Conservation (phyloP, 1,140 invertebrate species). For the Andricus grossulariae region DNA sequence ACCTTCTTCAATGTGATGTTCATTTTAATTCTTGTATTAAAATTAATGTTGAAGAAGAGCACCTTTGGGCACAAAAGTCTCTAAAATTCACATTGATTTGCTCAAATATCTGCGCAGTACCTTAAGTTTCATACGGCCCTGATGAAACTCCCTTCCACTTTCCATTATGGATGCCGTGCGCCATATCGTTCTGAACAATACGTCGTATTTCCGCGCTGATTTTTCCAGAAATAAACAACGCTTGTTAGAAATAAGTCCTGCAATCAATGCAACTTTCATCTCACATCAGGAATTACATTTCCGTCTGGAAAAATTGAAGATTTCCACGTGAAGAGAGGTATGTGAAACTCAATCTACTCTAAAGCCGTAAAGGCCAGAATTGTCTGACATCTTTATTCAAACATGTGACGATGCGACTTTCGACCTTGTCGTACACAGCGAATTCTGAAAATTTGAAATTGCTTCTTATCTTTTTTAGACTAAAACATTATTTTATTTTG, state of each 20-base stretch:
- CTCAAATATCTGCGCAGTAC: background rate
- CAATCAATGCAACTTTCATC: background rate
- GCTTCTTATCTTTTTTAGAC: too few relatives aligned
- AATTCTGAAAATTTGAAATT: background rate
- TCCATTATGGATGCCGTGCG: background rate
- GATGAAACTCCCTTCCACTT: background rate
- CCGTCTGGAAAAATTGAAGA: background rate
- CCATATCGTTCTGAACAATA: constrained; percentile 19
- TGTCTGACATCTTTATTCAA: constrained; percentile 43
- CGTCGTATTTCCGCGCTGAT: background rate
- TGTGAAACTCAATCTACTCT: constrained; percentile 48
- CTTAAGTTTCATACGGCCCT: background rate
- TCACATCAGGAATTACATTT: background rate
- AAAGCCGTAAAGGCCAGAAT: constrained; percentile 55
- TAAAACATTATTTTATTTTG: background rate
- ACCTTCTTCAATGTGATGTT: too few relatives aligned
- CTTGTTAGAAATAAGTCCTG: too few relatives aligned
- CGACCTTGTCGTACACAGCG: constrained; percentile 48
- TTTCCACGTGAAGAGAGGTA: constrained; percentile 44
- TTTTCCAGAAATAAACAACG: constrained; percentile 14
- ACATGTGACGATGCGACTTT: constrained; percentile 52
- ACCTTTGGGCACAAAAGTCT: too few relatives aligned
- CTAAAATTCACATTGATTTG: too few relatives aligned
- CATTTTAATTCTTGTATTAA: too few relatives aligned
- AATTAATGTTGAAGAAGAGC: too few relatives aligned